Evolutionary conservation across 2,888 invertebrate species (phyloP), one percentile per base, ranked within the genome.

Genomic region (Scaptomyza cyrtandrae): DNA sequence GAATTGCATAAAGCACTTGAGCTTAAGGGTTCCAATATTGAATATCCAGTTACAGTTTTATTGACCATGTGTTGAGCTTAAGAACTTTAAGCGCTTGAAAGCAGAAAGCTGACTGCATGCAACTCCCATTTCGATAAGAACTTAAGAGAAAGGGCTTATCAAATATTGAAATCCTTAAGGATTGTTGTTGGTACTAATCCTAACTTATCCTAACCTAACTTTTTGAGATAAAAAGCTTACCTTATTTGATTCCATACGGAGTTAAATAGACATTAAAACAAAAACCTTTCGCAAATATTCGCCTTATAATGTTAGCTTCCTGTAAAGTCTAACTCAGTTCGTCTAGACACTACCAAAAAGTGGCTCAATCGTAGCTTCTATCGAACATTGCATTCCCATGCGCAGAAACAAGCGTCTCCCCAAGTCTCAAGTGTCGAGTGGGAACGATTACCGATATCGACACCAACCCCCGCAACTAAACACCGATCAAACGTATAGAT

Each of bases 371-470:
- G 6, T 13, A 19, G 49, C 13, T 24, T 3, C 24, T 24, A 24
- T 24, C 24, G 5, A 24, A 19, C 6, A 59, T 49, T 37, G 60
- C 74, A 77, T 74, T 74, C 74, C 77, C 67, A 71, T 50, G 65
- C 59, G n/a, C n/a, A 29, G 31, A 58, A 44, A 27, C 41, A 31
- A 54, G 35, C 35, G 52, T 31, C 54, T 50, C 6, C 13, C 7
- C 16, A 16, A 14, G 35, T 24, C 66, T 72, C 75, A 59, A 48
- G 29, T 72, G 14, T 52, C 72, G 19, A 27, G 61, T 55, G 60
- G 54, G 57, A 54, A 9, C 48, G 58, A 70, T 71, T 77, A 48
- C 66, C 54, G 74, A 66, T 24, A 77, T 77, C 61, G 78, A 74
- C 67, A 77, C 77, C 66, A 74, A 44, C 61, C 61, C 65, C 49